A percentile compares a stretch with the other conserved stretches of the same genome.
phyloP scores from a whole-genome alignment of 2,113 vertebrate species.

The Butastur rufipennis region DNA sequence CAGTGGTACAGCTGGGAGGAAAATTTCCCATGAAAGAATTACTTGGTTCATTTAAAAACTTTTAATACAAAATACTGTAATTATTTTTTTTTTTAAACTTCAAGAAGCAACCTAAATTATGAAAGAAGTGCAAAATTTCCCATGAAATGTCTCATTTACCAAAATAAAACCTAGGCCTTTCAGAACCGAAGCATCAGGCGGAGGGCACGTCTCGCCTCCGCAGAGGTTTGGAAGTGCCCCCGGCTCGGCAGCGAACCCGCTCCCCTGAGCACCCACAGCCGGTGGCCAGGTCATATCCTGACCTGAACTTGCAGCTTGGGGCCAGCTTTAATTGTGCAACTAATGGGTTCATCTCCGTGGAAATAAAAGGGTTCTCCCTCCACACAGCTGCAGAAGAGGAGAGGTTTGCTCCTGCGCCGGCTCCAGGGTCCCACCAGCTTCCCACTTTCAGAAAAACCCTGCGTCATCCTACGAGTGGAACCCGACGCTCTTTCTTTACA shows the following conservation, averaged over 20 bases:
- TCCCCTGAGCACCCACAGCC: accelerated
- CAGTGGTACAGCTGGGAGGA: not conserved
- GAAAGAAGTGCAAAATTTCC: not conserved
- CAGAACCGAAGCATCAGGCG: not conserved
- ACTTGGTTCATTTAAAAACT: not conserved
- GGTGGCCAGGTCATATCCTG: not conserved
- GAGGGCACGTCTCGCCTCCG: not conserved
- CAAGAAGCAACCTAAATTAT: not conserved
- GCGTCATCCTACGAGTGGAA: accelerated
- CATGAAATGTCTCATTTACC: not conserved
- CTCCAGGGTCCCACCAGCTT: not conserved
- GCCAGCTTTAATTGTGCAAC: not conserved
- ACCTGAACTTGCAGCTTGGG: not conserved
- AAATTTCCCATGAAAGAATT: not conserved
- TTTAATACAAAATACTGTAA: not conserved
- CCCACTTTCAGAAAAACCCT: not conserved
- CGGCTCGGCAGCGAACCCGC: accelerated
- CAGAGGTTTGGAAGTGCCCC: not conserved
- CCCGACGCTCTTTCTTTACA: accelerated
- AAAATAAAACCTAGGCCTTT: not conserved
- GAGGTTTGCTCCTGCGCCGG: not conserved
- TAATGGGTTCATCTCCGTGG: not conserved
- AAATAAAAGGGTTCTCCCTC: not conserved
- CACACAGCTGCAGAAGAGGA: not conserved
- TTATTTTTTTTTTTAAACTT: not conserved